phyloP scores from a whole-genome alignment of 2,888 invertebrate genomes.

The Phasia obesa region DNA sequence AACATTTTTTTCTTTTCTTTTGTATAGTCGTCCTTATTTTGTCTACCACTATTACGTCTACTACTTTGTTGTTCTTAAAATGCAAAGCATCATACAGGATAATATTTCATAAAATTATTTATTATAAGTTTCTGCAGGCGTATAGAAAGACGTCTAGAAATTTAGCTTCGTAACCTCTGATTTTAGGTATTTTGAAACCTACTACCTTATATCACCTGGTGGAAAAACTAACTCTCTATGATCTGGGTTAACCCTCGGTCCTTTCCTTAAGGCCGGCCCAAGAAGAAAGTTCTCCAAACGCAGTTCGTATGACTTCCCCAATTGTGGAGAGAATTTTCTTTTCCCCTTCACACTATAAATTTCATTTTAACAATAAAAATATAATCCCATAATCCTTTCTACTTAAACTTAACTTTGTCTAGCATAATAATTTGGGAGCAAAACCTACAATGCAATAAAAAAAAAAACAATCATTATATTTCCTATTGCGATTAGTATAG shows the following conservation, averaged over 20 bases:
- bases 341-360: background rate
- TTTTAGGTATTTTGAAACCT: too few species aligned
- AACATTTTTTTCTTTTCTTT: background rate
- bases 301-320: too few species aligned
- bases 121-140: too few species aligned
- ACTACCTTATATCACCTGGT: too few species aligned
- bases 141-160: too few species aligned
- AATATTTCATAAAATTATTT: slow-evolving; percentile 52
- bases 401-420: background rate
- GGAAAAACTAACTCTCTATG: too few species aligned
- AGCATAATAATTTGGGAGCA: slow-evolving; percentile 4
- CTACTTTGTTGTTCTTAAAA: background rate
- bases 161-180: too few species aligned
- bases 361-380: background rate
- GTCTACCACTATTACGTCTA: background rate
- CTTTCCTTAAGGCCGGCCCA: too few species aligned
- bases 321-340: too few species aligned
- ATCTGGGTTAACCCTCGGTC: too few species aligned
- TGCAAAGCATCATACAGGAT: slow-evolving; percentile 2
- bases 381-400: background rate
- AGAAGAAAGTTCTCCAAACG: too few species aligned
- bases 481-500: slow-evolving; percentile 45
- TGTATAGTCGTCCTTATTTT: slow-evolving; percentile 14
- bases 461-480: slow-evolving; percentile 50
- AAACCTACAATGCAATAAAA: slow-evolving; percentile 18